Percentiles rank a stretch among this genome's conserved stretches.
Evolutionary conservation across 2,888 invertebrate species (phyloP).

Genomic region (Euplagia quadripunctaria): DNA sequence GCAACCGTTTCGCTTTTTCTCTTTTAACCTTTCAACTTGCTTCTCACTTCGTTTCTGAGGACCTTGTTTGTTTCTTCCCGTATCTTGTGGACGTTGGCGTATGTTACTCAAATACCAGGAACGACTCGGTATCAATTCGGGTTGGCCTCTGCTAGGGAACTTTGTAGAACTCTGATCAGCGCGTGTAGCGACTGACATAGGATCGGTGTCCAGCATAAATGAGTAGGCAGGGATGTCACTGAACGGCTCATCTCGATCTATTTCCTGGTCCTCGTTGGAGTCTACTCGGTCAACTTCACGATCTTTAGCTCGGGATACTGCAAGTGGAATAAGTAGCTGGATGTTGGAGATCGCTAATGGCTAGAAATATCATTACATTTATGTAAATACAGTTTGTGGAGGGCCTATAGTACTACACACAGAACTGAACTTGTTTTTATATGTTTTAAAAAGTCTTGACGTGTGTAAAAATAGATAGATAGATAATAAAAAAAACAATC

Average conservation of each 20-base stretch:
- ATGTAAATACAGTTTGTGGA: no score
- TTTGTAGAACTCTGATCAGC: background rate
- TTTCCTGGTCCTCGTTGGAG: background rate
- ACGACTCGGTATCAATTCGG: background rate
- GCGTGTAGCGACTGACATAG: background rate
- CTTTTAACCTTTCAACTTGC: background rate
- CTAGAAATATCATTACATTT: background rate
- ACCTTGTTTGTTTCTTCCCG: background rate
- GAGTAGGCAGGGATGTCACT: slow-evolving; percentile 15
- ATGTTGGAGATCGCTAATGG: slow-evolving; percentile 12
- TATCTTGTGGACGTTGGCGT: background rate
- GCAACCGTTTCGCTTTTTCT: background rate
- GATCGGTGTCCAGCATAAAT: slow-evolving; percentile 2
- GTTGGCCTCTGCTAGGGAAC: background rate
- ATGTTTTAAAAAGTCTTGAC: background rate
- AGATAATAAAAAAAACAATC: no score
- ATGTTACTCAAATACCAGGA: background rate
- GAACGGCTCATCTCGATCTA: slow-evolving; percentile 12
- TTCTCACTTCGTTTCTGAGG: background rate
- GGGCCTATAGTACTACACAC: background rate
- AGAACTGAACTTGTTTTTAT: background rate
- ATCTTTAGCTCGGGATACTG: background rate
- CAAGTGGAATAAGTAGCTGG: slow-evolving; percentile 3
- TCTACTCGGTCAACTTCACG: background rate
- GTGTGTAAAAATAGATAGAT: no score